Evolutionary conservation across 2,797 vertebrate genomes (phyloP).

Genomic region (Brachymystax lenok): DNA sequence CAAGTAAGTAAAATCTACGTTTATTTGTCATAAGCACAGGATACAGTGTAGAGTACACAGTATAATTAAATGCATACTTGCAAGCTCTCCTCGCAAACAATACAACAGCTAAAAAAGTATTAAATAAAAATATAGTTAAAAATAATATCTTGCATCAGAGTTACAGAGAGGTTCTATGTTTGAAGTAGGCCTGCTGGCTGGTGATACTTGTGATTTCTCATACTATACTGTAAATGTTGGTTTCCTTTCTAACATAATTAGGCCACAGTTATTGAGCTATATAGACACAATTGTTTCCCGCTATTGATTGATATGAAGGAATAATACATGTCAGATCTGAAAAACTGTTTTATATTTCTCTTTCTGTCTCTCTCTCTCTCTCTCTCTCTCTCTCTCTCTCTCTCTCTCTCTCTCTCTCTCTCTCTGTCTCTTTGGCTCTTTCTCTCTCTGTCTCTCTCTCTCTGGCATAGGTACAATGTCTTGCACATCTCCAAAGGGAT

Average conservation of each 20-base stretch:
- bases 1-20: constrained; percentile 83
- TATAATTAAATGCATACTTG: neutral
- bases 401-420: too few relatives aligned
- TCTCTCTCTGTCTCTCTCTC: too few relatives aligned
- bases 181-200: neutral
- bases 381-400: neutral
- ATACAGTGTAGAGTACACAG: neutral
- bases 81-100: neutral
- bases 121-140: neutral
- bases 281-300: neutral
- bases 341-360: neutral
- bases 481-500: constrained; percentile 98
- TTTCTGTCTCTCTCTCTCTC: neutral
- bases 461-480: constrained; percentile 87
- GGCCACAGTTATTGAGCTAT: neutral
- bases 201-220: neutral
- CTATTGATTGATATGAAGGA: too few relatives aligned
- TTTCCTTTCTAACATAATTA: neutral
- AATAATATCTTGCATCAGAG: neutral
- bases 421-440: too few relatives aligned
- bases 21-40: neutral
- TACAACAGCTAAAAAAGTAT: neutral
- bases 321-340: neutral
- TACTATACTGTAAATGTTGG: neutral
- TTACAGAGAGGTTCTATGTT: neutral